These are phyloP conservation scores for Actenoides hombroni DNA, from an alignment of 2,113 vertebrate genomes.

Conservation along the genomic window DNA sequence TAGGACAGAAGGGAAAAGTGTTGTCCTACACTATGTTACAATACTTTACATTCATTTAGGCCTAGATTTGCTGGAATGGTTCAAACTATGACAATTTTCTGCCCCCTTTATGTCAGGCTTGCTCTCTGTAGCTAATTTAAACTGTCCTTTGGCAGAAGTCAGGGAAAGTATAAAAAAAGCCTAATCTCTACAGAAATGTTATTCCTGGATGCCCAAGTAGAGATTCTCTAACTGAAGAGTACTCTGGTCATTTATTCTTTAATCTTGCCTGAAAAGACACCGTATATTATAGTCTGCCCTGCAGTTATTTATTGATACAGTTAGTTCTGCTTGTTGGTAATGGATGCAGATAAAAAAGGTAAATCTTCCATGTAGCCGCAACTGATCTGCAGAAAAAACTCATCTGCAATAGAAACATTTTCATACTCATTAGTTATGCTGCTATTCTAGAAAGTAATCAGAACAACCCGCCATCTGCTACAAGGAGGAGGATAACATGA, in stretches of 20 bases:
- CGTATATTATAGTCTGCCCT: neutral
- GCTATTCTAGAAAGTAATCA: neutral
- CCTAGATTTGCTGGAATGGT: neutral
- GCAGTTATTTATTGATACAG: neutral
- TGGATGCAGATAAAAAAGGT: neutral
- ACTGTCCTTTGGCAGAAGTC: neutral
- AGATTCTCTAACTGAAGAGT: neutral
- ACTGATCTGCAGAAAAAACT: neutral
- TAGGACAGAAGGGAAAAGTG: neutral
- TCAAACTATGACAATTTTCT: neutral
- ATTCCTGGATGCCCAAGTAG: neutral
- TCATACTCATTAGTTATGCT: neutral
- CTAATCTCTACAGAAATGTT: neutral
- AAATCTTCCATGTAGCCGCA: neutral
- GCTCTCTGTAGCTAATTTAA: neutral
- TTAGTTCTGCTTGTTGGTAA: neutral
- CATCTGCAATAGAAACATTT: neutral
- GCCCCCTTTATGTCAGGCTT: neutral
- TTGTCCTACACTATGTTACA: neutral
- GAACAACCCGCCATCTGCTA: neutral
- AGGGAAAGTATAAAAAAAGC: neutral
- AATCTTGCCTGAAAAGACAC: neutral
- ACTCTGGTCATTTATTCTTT: neutral
- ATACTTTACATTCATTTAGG: neutral
- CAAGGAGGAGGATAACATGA: neutral